A percentile compares a stretch with the other conserved stretches of the same genome.
These are phyloP conservation scores for Limonius californicus DNA, from an alignment of 1,140 invertebrate species.

Conservation along the genomic window DNA sequence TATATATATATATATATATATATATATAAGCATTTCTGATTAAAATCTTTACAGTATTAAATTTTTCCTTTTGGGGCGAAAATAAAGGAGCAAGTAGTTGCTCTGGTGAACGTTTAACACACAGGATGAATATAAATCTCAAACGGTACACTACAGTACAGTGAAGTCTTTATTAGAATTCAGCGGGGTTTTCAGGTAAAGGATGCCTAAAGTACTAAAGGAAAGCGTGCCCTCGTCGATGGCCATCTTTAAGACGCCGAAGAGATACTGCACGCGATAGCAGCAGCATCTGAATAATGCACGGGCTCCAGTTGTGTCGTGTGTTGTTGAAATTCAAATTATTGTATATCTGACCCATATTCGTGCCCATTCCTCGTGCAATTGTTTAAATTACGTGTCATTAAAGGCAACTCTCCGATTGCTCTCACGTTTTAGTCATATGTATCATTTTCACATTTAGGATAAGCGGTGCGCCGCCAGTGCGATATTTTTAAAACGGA, in stretches of 20 bases:
- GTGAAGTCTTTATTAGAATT: too few relatives aligned
- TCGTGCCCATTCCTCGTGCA: constrained; percentile 1
- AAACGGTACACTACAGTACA: too few relatives aligned
- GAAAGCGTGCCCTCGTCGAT: background rate
- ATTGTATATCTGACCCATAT: constrained; percentile 20
- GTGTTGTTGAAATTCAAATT: constrained; percentile 21
- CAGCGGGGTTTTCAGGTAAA: too few relatives aligned
- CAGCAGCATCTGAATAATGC: background rate
- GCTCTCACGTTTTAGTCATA: constrained; percentile 11
- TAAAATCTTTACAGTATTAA: too few relatives aligned
- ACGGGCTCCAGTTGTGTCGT: background rate
- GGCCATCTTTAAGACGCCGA: background rate
- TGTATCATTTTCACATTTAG: constrained; percentile 15
- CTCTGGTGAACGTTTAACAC: too few relatives aligned
- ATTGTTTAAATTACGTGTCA: constrained; percentile 13
- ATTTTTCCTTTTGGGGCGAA: too few relatives aligned
- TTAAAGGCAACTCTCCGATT: constrained; percentile 6
- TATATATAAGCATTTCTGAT: too few relatives aligned
- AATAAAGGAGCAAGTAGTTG: too few relatives aligned
- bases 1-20: too few relatives aligned
- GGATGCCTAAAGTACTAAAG: too few relatives aligned
- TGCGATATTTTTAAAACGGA: background rate
- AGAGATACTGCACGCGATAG: constrained; percentile 1
- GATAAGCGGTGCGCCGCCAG: background rate
- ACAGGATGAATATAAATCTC: too few relatives aligned